Evolutionary conservation across 2,113 vertebrate species (phyloP).

Genomic region (Pangasianodon gigas): DNA sequence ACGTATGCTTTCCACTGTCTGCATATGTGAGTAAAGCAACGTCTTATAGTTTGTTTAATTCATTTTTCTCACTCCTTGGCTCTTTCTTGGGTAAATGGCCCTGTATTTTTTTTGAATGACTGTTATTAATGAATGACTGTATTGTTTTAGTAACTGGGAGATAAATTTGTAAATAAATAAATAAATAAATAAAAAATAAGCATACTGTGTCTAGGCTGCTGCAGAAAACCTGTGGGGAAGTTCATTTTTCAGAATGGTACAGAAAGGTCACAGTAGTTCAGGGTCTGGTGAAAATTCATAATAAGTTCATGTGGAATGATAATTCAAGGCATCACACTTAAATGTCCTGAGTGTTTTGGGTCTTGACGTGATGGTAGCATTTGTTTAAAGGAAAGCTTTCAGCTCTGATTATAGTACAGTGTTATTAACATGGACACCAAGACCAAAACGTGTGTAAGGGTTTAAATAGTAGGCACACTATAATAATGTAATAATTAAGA

Average conservation of each 20-base stretch:
- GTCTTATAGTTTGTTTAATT: neutral
- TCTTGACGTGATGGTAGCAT: neutral
- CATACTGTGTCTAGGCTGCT: conserved; percentile 12
- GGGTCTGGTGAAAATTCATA: neutral
- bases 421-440: neutral
- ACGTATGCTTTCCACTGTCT: conserved; percentile 87
- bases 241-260: neutral
- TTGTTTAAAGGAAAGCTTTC: neutral
- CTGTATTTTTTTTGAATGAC: neutral
- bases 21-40: conserved; percentile 82
- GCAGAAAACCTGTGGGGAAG: neutral
- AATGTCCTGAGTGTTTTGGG: neutral
- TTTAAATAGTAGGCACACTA: neutral
- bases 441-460: neutral
- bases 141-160: neutral
- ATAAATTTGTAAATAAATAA: neutral
- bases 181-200: neutral
- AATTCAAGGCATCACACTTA: neutral
- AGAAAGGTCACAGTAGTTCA: neutral
- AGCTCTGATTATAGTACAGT: neutral
- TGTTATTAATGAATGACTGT: neutral
- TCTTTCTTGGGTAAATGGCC: neutral
- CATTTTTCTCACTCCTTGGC: neutral
- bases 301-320: neutral
- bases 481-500: conserved; percentile 14